A percentile compares a stretch with the other conserved stretches of the same genome.
phyloP scores from a whole-genome alignment of 2,888 invertebrate genomes.

The Monoplex corrugatus region DNA sequence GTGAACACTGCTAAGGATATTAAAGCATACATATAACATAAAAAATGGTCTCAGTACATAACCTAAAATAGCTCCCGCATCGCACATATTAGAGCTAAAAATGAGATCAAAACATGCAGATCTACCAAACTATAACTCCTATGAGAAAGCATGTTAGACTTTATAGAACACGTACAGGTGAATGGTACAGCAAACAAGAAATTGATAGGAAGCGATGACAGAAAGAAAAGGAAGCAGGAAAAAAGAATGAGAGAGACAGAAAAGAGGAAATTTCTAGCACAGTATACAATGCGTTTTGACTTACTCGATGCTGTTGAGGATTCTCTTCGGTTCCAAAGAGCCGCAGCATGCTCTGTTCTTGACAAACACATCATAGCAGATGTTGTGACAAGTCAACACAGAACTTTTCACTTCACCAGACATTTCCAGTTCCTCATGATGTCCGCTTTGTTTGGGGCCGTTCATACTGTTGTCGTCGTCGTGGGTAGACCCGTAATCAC shows the following conservation, averaged over 20 bases:
- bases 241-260: background rate
- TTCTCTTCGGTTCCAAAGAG: conserved; percentile 65
- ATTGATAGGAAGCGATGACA: too few species aligned
- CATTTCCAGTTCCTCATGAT: background rate
- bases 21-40: too few species aligned
- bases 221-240: background rate
- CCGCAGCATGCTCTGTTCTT: conserved; percentile 70
- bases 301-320: conserved; percentile 76
- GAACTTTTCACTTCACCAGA: conserved; percentile 14
- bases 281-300: conserved; percentile 34
- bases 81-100: too few species aligned
- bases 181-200: too few species aligned
- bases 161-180: too few species aligned
- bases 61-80: too few species aligned
- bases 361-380: conserved; percentile 73
- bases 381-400: conserved; percentile 64
- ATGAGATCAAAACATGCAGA: too few species aligned
- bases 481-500: background rate
- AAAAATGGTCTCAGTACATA: too few species aligned
- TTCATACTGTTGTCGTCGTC: background rate
- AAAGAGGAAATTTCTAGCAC: background rate
- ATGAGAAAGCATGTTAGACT: too few species aligned
- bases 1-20: too few species aligned
- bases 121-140: too few species aligned
- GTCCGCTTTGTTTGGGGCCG: background rate